Conservation (phyloP, 2,888 invertebrate genomes). For the Anthophora plumipes region DNA sequence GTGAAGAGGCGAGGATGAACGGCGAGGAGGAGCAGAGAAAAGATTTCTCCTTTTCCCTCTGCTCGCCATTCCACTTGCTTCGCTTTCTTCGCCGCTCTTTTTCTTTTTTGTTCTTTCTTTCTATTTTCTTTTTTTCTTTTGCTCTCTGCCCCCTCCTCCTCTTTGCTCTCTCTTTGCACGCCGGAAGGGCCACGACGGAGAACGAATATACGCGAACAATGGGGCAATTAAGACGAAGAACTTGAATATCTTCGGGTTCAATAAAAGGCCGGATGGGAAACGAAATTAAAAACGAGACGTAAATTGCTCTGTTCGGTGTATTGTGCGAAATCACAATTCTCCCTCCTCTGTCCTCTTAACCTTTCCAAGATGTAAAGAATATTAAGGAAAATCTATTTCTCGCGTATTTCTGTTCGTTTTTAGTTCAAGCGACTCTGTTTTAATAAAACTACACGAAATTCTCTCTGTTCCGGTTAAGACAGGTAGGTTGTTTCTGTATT, state of each 20-base stretch:
- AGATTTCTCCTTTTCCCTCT: constrained; percentile 13
- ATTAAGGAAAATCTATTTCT: background rate
- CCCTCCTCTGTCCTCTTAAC: background rate
- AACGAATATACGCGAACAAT: constrained; percentile 55
- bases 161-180: background rate
- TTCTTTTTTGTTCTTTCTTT: too few relatives aligned
- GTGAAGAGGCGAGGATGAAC: constrained; percentile 50
- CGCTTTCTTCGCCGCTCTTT: background rate
- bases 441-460: too few relatives aligned
- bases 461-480: too few relatives aligned
- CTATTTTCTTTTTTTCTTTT: too few relatives aligned
- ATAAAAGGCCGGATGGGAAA: background rate
- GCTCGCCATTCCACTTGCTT: too few relatives aligned
- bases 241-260: constrained; percentile 4
- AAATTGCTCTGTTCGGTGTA: background rate
- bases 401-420: too few relatives aligned
- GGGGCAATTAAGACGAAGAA: constrained; percentile 55
- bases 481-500: too few relatives aligned
- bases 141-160: too few relatives aligned
- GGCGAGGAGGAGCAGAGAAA: constrained; percentile 4
- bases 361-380: background rate
- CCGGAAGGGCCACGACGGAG: constrained; percentile 20
- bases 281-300: background rate
- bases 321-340: background rate
- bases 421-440: too few relatives aligned